phyloP scores from a whole-genome alignment of 2,888 invertebrate species.

The Drosophila multiciliata region DNA sequence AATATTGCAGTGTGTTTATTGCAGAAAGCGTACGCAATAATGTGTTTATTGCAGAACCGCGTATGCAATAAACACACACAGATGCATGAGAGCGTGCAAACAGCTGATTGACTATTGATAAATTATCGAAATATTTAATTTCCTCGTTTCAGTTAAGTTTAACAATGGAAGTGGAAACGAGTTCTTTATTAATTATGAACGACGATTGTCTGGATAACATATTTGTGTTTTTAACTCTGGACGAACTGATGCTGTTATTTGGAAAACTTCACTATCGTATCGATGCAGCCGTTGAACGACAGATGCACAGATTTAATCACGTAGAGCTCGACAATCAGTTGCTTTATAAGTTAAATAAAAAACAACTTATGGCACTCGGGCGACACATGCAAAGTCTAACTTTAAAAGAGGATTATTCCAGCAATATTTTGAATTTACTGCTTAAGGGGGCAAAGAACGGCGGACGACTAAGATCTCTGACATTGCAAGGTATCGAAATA shows the following conservation, averaged over 20 bases:
- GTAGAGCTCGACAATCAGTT: background rate
- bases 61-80: slow-evolving; percentile 31
- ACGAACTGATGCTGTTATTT: too few species aligned
- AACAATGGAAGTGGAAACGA: background rate
- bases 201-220: too few species aligned
- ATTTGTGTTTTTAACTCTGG: too few species aligned
- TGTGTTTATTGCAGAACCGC: slow-evolving; percentile 27
- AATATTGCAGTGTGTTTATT: background rate
- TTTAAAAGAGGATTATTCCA: slow-evolving; percentile 62
- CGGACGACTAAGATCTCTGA: slow-evolving; percentile 36
- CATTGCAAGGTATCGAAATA: slow-evolving; percentile 43
- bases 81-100: slow-evolving; percentile 7
- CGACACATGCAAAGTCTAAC: slow-evolving; percentile 13
- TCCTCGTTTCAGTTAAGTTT: background rate
- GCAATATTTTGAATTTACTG: slow-evolving; percentile 16
- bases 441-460: slow-evolving; percentile 40
- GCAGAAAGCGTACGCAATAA: slow-evolving; percentile 6
- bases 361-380: background rate
- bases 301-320: too few species aligned
- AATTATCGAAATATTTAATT: background rate
- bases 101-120: slow-evolving; percentile 1
- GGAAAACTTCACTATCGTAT: too few species aligned
- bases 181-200: too few species aligned
- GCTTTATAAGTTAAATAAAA: background rate
- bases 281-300: too few species aligned